These are phyloP conservation scores for Odontamblyopus lacepedii DNA, from an alignment of 2,797 vertebrate genomes.

Conservation along the genomic window DNA sequence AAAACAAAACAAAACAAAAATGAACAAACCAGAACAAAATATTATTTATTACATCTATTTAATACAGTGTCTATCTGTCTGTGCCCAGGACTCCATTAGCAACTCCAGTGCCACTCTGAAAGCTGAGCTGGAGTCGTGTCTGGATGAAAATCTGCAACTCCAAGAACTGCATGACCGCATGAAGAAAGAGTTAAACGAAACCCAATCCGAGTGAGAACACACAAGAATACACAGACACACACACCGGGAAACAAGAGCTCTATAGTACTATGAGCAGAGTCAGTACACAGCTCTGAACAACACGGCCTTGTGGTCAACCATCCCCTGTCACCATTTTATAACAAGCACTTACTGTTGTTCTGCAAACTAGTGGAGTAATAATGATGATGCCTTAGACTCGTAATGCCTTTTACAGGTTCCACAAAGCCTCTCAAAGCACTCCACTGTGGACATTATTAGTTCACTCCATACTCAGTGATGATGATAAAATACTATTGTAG, in stretches of 20 bases:
- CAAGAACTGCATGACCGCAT: constrained; percentile 81
- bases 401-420: no score
- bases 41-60: not conserved
- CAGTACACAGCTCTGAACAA: constrained; percentile 7
- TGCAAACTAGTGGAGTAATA: constrained; percentile 17
- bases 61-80: constrained; percentile 21
- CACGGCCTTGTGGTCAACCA: constrained; percentile 24
- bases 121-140: constrained; percentile 79
- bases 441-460: no score
- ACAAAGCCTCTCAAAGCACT: no score
- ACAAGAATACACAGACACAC: constrained; percentile 13
- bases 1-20: no score
- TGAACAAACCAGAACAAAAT: no score
- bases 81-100: constrained; percentile 57
- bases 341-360: constrained; percentile 26
- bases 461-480: no score
- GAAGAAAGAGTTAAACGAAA: constrained; percentile 82
- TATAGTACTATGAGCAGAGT: constrained; percentile 22
- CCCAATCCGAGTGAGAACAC: constrained; percentile 84
- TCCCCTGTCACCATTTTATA: constrained; percentile 12
- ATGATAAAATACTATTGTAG: no score
- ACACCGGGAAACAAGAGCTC: constrained; percentile 2
- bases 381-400: no score
- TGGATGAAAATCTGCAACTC: constrained; percentile 84
- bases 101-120: constrained; percentile 73